Conservation (phyloP, 2,888 invertebrate genomes). For the Drosophila multiciliata region DNA sequence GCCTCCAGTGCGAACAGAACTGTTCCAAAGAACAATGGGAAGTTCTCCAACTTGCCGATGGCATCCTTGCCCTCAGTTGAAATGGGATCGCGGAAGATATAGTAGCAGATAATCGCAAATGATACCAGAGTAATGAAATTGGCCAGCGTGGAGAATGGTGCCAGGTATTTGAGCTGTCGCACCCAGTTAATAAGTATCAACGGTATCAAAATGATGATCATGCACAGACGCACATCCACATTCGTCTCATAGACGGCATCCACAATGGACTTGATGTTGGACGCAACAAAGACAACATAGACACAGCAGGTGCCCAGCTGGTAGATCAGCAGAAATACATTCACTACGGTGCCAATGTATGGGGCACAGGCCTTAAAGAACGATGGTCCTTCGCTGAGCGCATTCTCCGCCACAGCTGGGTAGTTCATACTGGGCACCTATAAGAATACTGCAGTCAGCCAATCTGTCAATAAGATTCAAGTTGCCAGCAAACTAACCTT, state of each 20-base stretch:
- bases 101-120: constrained; percentile 94
- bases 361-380: constrained; percentile 88
- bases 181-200: constrained; percentile 91
- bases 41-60: constrained; percentile 88
- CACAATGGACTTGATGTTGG: constrained; percentile 91
- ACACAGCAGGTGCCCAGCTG: constrained; percentile 98
- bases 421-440: constrained; percentile 90
- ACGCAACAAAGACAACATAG: constrained; percentile 96
- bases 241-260: constrained; percentile 86
- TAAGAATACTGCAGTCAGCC: neutral
- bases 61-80: constrained; percentile 88
- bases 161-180: constrained; percentile 92
- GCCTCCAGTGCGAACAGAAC: constrained; percentile 98
- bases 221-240: constrained; percentile 88
- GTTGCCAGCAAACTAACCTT: constrained; percentile 67
- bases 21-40: constrained; percentile 98
- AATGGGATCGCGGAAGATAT: constrained; percentile 91
- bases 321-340: constrained; percentile 92
- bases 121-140: constrained; percentile 93
- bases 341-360: constrained; percentile 89
- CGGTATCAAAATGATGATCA: constrained; percentile 90
- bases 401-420: constrained; percentile 92
- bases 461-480: no score
- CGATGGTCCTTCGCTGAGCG: constrained; percentile 91
- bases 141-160: constrained; percentile 95